phyloP scores from a whole-genome alignment of 2,888 invertebrate species.

The Nomada fucata region DNA sequence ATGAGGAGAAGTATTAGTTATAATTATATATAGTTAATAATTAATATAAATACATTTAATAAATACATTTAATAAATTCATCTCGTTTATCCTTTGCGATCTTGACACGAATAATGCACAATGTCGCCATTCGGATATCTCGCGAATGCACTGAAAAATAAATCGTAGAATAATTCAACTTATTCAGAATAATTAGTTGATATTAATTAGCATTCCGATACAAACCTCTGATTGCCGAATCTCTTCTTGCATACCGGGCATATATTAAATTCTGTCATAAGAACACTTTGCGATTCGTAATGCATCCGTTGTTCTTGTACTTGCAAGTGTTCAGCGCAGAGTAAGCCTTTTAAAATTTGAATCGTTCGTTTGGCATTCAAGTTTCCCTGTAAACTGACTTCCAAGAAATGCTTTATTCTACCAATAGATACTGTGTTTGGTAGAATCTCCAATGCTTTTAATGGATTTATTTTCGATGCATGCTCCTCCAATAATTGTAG shows the following conservation, averaged over 20 bases:
- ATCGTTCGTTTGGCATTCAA: constrained; percentile 90
- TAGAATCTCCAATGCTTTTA: constrained; percentile 91
- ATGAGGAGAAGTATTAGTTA: constrained; percentile 25
- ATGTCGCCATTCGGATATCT: constrained; percentile 96
- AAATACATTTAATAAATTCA: constrained; percentile 2
- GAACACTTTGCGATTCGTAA: constrained; percentile 92
- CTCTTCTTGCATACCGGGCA: constrained; percentile 97
- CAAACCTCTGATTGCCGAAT: constrained; percentile 94
- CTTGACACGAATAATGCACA: constrained; percentile 96
- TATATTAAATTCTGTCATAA: constrained; percentile 93
- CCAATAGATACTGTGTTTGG: constrained; percentile 92
- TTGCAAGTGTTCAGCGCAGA: constrained; percentile 94
- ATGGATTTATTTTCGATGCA: constrained; percentile 93
- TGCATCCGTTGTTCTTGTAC: constrained; percentile 92
- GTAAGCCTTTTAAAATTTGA: constrained; percentile 92
- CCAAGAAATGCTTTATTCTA: constrained; percentile 91
- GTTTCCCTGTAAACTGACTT: constrained; percentile 90
- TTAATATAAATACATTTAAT: constrained; percentile 23
- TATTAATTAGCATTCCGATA: neutral
- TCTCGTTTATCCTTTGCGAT: constrained; percentile 80
- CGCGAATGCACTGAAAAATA: constrained; percentile 91
- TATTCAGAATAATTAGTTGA: neutral
- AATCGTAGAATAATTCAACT: neutral
- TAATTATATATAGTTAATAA: no score
- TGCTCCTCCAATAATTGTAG: constrained; percentile 92